A percentile compares a stretch with the other conserved stretches of the same genome.
Evolutionary conservation across 2,888 invertebrate species (phyloP).

Genomic region (Charanyca ferruginea): DNA sequence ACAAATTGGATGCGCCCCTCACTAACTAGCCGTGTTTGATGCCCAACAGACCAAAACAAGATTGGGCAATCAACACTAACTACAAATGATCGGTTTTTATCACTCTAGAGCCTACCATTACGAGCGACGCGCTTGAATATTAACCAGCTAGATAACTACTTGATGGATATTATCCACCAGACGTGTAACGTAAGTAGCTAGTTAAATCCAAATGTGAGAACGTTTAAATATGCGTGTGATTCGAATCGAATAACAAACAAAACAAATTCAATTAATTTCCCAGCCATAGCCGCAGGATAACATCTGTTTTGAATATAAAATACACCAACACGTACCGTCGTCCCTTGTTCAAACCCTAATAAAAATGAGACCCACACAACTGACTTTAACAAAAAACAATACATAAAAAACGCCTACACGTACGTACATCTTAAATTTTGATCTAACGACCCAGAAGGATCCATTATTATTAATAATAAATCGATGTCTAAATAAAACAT

Average conservation of each 20-base stretch:
- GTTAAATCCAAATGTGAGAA: slow-evolving; percentile 79
- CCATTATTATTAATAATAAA: slow-evolving; percentile 91
- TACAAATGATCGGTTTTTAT: slow-evolving; percentile 65
- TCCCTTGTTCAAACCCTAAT: slow-evolving; percentile 83
- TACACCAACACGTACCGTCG: slow-evolving; percentile 79
- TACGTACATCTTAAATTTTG: slow-evolving; percentile 88
- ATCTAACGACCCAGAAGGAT: slow-evolving; percentile 87
- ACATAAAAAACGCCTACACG: slow-evolving; percentile 82
- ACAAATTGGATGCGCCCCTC: slow-evolving; percentile 74
- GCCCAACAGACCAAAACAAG: slow-evolving; percentile 69
- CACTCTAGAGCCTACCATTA: slow-evolving; percentile 51
- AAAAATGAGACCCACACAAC: slow-evolving; percentile 86
- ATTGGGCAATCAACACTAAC: slow-evolving; percentile 70
- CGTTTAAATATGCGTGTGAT: slow-evolving; percentile 83
- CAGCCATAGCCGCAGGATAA: slow-evolving; percentile 83
- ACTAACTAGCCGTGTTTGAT: slow-evolving; percentile 65
- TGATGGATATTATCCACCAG: slow-evolving; percentile 64
- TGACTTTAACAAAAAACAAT: slow-evolving; percentile 80
- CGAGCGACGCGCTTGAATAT: slow-evolving; percentile 62
- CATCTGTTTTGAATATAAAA: slow-evolving; percentile 90
- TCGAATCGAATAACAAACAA: slow-evolving; percentile 85
- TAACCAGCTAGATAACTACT: slow-evolving; percentile 62
- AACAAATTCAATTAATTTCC: slow-evolving; percentile 87
- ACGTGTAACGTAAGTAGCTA: slow-evolving; percentile 64
- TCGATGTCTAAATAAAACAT: slow-evolving; percentile 89